Conservation (phyloP, 2,113 vertebrate genomes). For the Ailurus styani region DNA sequence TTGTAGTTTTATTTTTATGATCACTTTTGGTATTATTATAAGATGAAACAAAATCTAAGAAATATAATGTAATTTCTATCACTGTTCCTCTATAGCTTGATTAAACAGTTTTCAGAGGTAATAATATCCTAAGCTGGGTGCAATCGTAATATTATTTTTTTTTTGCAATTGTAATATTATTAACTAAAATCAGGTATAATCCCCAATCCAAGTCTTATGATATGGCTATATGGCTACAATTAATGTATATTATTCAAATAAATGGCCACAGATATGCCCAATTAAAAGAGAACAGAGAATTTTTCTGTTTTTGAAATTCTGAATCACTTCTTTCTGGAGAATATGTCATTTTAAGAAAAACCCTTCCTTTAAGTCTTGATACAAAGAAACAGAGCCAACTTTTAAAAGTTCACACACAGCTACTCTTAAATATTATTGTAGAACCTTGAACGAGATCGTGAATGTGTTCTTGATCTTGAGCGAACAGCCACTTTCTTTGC, state of each 20-base stretch:
- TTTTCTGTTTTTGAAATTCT: neutral
- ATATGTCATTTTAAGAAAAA: neutral
- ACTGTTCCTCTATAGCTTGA: neutral
- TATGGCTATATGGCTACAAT: neutral
- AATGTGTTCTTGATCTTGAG: slow-evolving; percentile 93
- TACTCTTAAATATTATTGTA: slow-evolving; percentile 45
- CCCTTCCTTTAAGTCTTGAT: neutral
- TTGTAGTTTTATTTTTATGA: neutral
- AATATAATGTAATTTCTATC: neutral
- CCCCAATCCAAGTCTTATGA: neutral
- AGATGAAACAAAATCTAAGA: neutral
- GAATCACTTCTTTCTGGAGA: neutral
- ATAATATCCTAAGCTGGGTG: neutral
- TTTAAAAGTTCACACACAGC: neutral
- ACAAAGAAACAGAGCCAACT: neutral
- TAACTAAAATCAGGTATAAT: neutral
- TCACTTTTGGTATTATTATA: neutral
- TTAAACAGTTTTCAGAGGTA: neutral
- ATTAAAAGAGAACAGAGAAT: neutral
- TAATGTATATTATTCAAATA: neutral
- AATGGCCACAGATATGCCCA: neutral
- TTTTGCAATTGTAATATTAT: neutral
- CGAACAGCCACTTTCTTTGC: slow-evolving; percentile 89
- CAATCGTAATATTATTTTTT: neutral
- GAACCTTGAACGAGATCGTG: slow-evolving; percentile 95